Conservation (phyloP, 1,140 invertebrate genomes). For the Augochlora pura region DNA sequence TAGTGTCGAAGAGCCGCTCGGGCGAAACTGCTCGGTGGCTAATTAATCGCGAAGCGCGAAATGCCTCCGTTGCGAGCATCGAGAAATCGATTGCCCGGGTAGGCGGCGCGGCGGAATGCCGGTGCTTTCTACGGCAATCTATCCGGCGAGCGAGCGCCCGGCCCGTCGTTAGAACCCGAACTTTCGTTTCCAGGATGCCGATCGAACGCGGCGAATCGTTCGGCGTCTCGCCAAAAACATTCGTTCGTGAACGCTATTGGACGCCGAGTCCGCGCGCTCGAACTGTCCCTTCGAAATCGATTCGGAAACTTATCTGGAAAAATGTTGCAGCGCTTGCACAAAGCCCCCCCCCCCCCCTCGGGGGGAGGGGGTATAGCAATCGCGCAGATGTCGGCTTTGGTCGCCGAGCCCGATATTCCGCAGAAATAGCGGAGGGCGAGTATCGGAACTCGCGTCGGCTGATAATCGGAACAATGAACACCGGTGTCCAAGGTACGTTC, state of each 20-base stretch:
- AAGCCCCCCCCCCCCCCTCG: too few species aligned
- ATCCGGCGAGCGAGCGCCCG: background rate
- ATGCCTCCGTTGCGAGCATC: slow-evolving; percentile 47
- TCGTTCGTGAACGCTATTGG: too few species aligned
- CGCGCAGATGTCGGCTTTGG: background rate
- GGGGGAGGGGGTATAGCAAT: background rate
- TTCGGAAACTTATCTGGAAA: too few species aligned
- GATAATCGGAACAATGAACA: slow-evolving; percentile 7
- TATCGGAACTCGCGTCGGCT: background rate
- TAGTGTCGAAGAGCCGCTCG: background rate
- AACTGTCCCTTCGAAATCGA: too few species aligned
- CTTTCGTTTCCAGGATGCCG: slow-evolving; percentile 61
- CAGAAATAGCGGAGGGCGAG: background rate
- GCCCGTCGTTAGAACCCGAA: slow-evolving; percentile 34
- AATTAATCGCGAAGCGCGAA: slow-evolving; percentile 66
- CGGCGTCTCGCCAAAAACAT: too few species aligned
- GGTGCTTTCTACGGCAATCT: slow-evolving; percentile 45
- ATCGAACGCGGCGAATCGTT: slow-evolving; percentile 24
- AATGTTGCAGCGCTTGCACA: too few species aligned
- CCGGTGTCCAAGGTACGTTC: background rate
- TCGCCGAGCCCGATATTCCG: too few species aligned
- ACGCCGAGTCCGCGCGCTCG: too few species aligned
- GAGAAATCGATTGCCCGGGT: slow-evolving; percentile 70
- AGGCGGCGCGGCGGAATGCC: slow-evolving; percentile 57
- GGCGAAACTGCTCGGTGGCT: slow-evolving; percentile 44